Base-by-base conservation (phyloP, 2,888 invertebrate genomes). In the Catocala sponsa region DNA sequence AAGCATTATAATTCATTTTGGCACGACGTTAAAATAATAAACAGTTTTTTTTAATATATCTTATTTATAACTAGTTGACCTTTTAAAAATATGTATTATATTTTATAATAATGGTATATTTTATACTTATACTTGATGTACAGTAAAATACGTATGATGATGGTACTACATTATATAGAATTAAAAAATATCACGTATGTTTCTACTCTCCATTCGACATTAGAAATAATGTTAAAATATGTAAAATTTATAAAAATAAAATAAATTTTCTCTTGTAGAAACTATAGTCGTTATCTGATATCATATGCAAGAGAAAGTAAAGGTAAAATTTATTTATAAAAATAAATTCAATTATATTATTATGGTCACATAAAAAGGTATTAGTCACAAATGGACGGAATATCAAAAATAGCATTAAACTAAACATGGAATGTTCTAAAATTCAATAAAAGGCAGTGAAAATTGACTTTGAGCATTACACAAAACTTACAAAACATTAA, bases 21-120 rank as follows among this genome's bases (percentile, higher is more conserved):
- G 89, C 89, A 90, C 90, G 79, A 77, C 76, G 83, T 87, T 89
- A 89, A 38, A 79, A 85, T 72, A 65, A 63, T 57, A 74, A 47
- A 63, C 44, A 49, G 52, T 54, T 43, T 61, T 61, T 55, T 49
- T 42, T 43, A 50, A 38, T 61, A 46, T 52, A 53, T 32, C 58
- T 55, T 68, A 59, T 15, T 0, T 54, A 54, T 50, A 61, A 52
- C 52, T 68, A 56, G 7, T 46, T 53, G 50, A 65, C 10, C 41
- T 60, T 59, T 59, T 56, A 48, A 66, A 67, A 69, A 50, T 50
- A 12, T 4, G 7, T 50, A 35, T 35, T 61, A 44, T 58, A 55
- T 62, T 59, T 61, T 71, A 73, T 59, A 69, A 65, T 67, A 71
- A 68, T 74, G 75, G 76, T 74, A 74, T 68, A 68, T 63, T 70